A percentile compares a stretch with the other conserved stretches of the same genome.
phyloP scores from a whole-genome alignment of 2,888 invertebrate species.

The Lithophane semibrunnea region DNA sequence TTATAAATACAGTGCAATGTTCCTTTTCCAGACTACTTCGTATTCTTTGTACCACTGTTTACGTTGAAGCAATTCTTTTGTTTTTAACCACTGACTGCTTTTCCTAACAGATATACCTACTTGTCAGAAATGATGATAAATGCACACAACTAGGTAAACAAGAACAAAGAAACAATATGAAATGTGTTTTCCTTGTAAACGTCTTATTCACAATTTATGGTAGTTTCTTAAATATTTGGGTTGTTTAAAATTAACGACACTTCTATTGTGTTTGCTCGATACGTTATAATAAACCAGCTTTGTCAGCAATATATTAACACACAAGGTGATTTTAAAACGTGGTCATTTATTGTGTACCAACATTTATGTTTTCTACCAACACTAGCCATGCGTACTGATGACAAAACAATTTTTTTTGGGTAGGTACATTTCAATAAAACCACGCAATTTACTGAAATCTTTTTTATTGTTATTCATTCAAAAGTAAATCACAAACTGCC shows the following conservation, averaged over 20 bases:
- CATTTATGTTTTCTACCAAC: conserved; percentile 6
- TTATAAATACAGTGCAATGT: conserved; percentile 23
- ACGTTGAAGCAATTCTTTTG: conserved; percentile 21
- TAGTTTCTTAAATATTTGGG: conserved; percentile 37
- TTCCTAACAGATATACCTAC: conserved; percentile 6
- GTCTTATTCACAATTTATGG: conserved; percentile 47
- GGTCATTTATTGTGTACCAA: conserved; percentile 18
- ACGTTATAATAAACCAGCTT: conserved; percentile 21
- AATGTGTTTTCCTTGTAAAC: conserved; percentile 52
- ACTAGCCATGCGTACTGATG: neutral
- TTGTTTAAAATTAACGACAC: conserved; percentile 35
- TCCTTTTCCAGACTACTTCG: neutral
- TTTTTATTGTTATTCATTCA: no score
- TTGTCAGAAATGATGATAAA: conserved; percentile 38
- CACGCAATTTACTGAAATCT: no score
- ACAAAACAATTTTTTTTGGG: neutral
- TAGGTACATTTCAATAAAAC: no score
- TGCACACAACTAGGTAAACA: conserved; percentile 30
- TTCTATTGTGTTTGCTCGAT: conserved; percentile 47
- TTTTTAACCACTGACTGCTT: conserved; percentile 10
- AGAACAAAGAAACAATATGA: conserved; percentile 20
- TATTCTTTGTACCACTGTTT: neutral
- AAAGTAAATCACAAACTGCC: no score
- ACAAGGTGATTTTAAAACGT: conserved; percentile 27
- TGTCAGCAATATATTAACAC: conserved; percentile 27